Conservation (phyloP, 2,888 invertebrate species). For the Ennomos quercinarius region DNA sequence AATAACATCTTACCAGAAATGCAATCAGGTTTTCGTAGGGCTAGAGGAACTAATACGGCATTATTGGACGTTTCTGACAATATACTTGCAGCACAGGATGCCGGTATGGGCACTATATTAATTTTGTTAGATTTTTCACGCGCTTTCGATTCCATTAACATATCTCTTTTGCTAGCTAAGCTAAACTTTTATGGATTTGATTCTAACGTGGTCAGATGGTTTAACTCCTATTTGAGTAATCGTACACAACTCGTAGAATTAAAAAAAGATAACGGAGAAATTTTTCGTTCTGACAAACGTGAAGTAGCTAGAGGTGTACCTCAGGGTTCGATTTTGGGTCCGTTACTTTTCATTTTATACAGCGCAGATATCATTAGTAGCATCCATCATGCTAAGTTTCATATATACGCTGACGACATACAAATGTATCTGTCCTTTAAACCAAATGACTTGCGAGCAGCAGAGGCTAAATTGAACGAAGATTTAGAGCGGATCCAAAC, state of each 20-base stretch:
- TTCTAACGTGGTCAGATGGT: neutral
- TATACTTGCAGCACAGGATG: neutral
- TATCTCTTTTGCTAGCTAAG: neutral
- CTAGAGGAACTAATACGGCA: neutral
- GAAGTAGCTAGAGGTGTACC: too few species aligned
- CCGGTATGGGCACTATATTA: neutral
- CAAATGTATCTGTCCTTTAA: constrained; percentile 28
- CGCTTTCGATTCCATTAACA: neutral
- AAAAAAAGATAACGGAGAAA: neutral
- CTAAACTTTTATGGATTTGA: neutral
- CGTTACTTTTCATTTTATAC: constrained; percentile 31
- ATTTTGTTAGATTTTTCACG: neutral
- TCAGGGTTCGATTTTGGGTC: constrained; percentile 19
- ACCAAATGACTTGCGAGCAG: neutral
- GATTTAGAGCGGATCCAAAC: constrained; percentile 13
- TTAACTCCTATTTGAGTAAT: neutral
- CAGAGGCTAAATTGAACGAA: constrained; percentile 16
- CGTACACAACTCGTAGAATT: neutral
- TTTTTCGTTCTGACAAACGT: too few species aligned
- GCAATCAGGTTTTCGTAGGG: neutral
- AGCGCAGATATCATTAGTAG: constrained; percentile 18
- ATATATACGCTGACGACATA: constrained; percentile 33
- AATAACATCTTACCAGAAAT: too few species aligned
- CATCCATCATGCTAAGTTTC: constrained; percentile 22
- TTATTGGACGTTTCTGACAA: neutral